phyloP scores from a whole-genome alignment of 2,888 invertebrate genomes.

The Macaria liturata region DNA sequence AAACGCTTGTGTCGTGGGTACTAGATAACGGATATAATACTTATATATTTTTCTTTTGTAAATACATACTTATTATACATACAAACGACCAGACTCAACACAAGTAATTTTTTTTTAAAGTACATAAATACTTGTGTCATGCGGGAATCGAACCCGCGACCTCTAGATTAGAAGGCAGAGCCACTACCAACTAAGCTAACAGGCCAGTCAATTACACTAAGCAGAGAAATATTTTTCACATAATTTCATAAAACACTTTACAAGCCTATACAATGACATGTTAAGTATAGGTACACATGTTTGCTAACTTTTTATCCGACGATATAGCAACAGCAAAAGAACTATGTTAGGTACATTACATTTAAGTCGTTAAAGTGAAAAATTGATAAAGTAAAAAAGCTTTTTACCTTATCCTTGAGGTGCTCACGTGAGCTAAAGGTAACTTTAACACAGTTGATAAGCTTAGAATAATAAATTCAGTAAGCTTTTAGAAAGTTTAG shows the following conservation, averaged over 20 bases:
- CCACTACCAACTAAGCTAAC: no score
- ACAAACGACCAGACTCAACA: no score
- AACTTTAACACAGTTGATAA: conserved; percentile 37
- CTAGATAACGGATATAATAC: no score
- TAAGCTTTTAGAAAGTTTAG: conserved; percentile 36
- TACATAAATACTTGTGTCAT: no score
- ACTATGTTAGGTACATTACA: conserved; percentile 35
- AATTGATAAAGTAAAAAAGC: conserved; percentile 45
- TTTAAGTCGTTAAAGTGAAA: conserved; percentile 47
- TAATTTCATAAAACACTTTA: conserved; percentile 12
- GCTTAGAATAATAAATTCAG: conserved; percentile 34
- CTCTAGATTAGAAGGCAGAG: no score
- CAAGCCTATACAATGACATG: conserved; percentile 19
- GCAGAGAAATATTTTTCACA: not conserved
- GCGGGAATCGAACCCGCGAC: no score
- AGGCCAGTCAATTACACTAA: no score
- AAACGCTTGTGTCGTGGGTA: no score
- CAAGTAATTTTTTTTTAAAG: no score
- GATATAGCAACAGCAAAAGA: conserved; percentile 35
- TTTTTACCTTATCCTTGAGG: conserved; percentile 49
- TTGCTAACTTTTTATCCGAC: conserved; percentile 20
- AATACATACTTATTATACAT: no score
- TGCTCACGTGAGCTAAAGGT: conserved; percentile 47
- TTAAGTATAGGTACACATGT: conserved; percentile 25
- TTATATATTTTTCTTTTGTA: no score